phyloP scores from a whole-genome alignment of 2,797 vertebrate genomes.

The Orestias chungarensis region DNA sequence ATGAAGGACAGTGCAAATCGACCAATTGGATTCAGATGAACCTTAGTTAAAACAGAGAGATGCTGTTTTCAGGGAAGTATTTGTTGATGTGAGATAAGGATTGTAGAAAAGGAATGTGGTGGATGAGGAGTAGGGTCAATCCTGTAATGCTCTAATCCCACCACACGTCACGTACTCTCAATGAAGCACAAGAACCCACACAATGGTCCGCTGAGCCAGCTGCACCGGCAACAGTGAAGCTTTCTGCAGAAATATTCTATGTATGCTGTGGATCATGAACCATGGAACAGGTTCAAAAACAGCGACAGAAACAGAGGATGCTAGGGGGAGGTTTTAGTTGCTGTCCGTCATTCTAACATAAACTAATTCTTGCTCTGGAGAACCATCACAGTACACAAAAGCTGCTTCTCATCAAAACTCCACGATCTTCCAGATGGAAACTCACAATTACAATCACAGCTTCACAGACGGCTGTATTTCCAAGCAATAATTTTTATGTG shows the following conservation, averaged over 20 bases:
- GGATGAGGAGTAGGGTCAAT: conserved; percentile 11
- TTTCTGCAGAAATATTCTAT: conserved; percentile 8
- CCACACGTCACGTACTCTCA: conserved; percentile 60
- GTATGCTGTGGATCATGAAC: conserved; percentile 1
- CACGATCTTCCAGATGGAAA: conserved; percentile 39
- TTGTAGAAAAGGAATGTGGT: conserved; percentile 1
- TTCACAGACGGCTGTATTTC: conserved; percentile 25
- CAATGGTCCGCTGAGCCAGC: conserved; percentile 66
- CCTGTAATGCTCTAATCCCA: conserved; percentile 56
- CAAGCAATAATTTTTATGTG: conserved; percentile 23
- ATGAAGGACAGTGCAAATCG: neutral
- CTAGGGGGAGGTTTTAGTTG: conserved; percentile 7
- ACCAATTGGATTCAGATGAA: neutral
- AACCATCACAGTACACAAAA: neutral
- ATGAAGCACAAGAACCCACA: conserved; percentile 60
- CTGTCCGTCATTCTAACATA: neutral
- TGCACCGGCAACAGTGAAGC: conserved; percentile 53
- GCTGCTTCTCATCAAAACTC: conserved; percentile 30
- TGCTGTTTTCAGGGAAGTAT: neutral
- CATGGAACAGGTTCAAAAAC: neutral
- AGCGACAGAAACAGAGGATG: conserved; percentile 30
- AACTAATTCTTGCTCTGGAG: neutral
- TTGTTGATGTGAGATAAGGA: neutral
- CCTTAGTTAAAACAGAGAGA: neutral
- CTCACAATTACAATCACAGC: neutral